Evolutionary conservation across 2,113 vertebrate genomes (phyloP).

Genomic region (Ptychochromis oligacanthus): DNA sequence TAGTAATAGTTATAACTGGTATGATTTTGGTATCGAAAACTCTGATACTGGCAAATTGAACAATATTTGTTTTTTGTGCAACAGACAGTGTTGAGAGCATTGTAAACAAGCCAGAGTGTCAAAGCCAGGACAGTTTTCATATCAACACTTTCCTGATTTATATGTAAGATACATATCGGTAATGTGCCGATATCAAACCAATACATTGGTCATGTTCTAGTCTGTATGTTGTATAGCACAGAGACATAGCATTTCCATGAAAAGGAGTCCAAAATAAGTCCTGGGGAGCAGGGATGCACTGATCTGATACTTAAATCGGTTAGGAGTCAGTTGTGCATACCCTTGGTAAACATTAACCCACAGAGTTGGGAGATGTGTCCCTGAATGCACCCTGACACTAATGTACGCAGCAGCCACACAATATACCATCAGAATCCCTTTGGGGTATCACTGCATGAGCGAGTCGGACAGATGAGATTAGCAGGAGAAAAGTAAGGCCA

Average conservation of each 20-base stretch:
- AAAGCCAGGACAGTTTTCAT: no score
- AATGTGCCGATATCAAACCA: not conserved
- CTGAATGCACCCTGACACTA: constrained; percentile 42
- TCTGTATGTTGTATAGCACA: not conserved
- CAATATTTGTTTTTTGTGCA: no score
- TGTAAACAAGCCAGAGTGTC: no score
- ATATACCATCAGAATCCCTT: constrained; percentile 47
- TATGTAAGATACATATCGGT: no score
- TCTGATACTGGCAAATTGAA: no score
- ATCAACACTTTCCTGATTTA: no score
- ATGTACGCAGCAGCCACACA: constrained; percentile 51
- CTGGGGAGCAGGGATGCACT: no score
- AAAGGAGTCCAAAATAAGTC: not conserved
- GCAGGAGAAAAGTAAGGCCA: constrained; percentile 9
- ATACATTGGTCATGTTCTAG: not conserved
- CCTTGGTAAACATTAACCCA: not conserved
- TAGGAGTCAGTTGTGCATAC: not conserved
- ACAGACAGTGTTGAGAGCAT: no score
- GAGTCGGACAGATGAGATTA: constrained; percentile 14
- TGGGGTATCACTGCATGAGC: constrained; percentile 8
- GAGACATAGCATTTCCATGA: not conserved
- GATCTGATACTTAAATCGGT: not conserved
- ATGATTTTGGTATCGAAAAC: no score
- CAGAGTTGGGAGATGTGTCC: constrained; percentile 14
- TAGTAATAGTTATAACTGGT: no score